These are phyloP conservation scores for Ploceus nigricollis DNA, from an alignment of 2,113 vertebrate species.

Conservation along the genomic window DNA sequence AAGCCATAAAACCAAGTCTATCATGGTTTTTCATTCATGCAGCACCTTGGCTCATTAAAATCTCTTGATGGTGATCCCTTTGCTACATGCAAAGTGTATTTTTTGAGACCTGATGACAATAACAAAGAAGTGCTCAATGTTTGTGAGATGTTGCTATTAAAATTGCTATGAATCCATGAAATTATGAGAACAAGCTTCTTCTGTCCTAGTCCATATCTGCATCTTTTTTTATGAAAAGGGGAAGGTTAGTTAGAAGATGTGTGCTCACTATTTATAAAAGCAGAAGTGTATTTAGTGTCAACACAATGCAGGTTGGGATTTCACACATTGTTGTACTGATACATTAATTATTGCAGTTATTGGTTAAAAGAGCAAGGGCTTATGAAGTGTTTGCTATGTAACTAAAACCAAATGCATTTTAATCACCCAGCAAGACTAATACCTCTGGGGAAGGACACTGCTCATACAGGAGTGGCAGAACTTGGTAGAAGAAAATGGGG, in stretches of 20 bases:
- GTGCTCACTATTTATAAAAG: neutral
- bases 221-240: neutral
- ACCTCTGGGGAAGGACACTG: neutral
- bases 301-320: neutral
- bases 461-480: neutral
- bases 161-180: neutral
- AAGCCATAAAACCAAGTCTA: neutral
- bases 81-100: neutral
- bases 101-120: neutral
- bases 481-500: neutral
- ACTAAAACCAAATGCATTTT: neutral
- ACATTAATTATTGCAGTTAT: neutral
- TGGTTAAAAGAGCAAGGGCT: neutral
- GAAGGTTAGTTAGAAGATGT: neutral
- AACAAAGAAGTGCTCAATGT: neutral
- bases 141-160: neutral
- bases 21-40: neutral
- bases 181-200: neutral
- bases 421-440: neutral
- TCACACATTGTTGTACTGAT: neutral
- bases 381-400: neutral
- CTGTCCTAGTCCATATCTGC: neutral
- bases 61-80: neutral
- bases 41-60: neutral
- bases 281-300: neutral